Conservation (phyloP, 2,113 vertebrate genomes). For the Rattus norvegicus region GRCr8 NC_086021.1:150706001-150706500, state of each 20-base stretch:
- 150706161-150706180: not conserved
- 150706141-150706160: not conserved
- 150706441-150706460: constrained; percentile 41
- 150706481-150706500: constrained; percentile 20
- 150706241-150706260: not conserved
- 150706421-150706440: constrained; percentile 42
- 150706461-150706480: not conserved
- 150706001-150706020: not conserved
- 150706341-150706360: not conserved
- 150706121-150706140: not conserved
- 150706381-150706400: not conserved
- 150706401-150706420: not conserved
- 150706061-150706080: not conserved
- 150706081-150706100: not conserved
- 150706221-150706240: constrained; percentile 38
- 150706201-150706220: not conserved
- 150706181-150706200: not conserved
- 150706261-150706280: not conserved
- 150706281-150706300: not conserved
- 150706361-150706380: not conserved
- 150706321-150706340: constrained; percentile 44
- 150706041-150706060: not conserved
- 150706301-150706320: constrained; percentile 34
- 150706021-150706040: not conserved
- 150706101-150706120: not conserved